Evolutionary conservation across 1,140 invertebrate species (phyloP), one percentile per base, ranked within the genome.

Genomic region (Nymphalis io): DNA sequence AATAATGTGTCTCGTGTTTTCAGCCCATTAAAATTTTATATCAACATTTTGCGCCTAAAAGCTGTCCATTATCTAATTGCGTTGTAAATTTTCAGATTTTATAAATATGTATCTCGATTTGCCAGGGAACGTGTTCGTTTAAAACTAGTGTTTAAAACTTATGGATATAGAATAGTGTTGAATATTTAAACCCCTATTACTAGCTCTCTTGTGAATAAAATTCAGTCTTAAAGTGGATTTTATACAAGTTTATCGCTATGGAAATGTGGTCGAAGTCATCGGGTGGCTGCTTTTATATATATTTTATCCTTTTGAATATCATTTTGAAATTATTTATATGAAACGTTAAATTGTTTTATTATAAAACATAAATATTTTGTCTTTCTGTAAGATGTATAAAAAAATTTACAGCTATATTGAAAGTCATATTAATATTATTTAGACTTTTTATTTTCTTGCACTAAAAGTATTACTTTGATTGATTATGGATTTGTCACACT

Each of bases 141-240:
- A 53, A 70, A 70, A 63, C 60, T 70, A 38, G 55, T 60, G 61
- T 60, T 70, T 65, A 65, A 64, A 70, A 70, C 27, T 70, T 70
- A 70, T 70, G 57, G 68, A 27, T 70, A 70, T 70, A 65, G 68
- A 70, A 70, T 70, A 65, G 44, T 58, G 68, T 60, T 70, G 68
- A 70, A 70, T 70, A 70, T 70, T 70, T 70, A 70, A 70, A 58
- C 44, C 57, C 53, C 27, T 65, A 64, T 70, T 70, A 70, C 61
- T 48, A 58, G 60, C 48, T 69, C 67, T 21, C 60, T 60, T 38
- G 68, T 42, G 61, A 64, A 65, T 70, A 70, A 65, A 70, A 59
- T 63, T 33, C 33, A 69, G 61, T 44, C 27, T 65, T 64, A 70
- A 70, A 64, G 48, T 55, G 60, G 61, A 63, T 53, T 63, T 61